Evolutionary conservation across 2,888 invertebrate genomes (phyloP), one percentile per base, ranked within the genome.

Genomic region (Drosophila pegasa): DNA sequence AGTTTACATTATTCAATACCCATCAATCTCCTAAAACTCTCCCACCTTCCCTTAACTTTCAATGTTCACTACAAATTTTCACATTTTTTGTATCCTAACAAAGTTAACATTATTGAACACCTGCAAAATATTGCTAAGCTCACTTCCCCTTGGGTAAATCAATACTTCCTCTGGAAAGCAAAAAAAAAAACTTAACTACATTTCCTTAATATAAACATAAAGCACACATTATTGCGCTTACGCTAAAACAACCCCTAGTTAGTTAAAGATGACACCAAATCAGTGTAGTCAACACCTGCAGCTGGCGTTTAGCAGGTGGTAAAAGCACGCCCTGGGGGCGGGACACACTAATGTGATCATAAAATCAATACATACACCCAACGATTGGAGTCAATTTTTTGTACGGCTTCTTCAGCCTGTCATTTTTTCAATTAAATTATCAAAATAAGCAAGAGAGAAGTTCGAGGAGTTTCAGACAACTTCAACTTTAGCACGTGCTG

Each of bases 401-500:
- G 27, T 27, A 78, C 54, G 84, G 86, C 75, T 84, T 87, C 75
- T 84, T 87, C 80, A 71, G 55, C 71, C 74, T 82, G 80, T 80
- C 71, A 85, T 70, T 86, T 84, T 85, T 80, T 82, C 84, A 87
- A 85, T 85, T 85, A 87, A 85, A 80, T 85, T 85, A 85, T 85
- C 78, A 85, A 84, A 80, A 78, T 81, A 80, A 68, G 38, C 52
- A 29, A 37, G 45, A 62, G 59, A 65, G 75, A 51, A 68, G 60
- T 54, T 25, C 41, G 57, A 78, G 37, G n/a, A 48, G 45, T 45
- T 45, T 7, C 52, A 65, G 64, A 63, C 52, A 43, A 55, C 51
- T 37, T 37, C 68, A 73, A 68, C 83, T 80, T 78, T 45, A 86
- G 88, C 85, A 87, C 88, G 85, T 87, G 85, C 85, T 87, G 86